These are phyloP conservation scores for Sciurus niger DNA, from an alignment of 2,113 vertebrate species.

Conservation along the genomic window DNA sequence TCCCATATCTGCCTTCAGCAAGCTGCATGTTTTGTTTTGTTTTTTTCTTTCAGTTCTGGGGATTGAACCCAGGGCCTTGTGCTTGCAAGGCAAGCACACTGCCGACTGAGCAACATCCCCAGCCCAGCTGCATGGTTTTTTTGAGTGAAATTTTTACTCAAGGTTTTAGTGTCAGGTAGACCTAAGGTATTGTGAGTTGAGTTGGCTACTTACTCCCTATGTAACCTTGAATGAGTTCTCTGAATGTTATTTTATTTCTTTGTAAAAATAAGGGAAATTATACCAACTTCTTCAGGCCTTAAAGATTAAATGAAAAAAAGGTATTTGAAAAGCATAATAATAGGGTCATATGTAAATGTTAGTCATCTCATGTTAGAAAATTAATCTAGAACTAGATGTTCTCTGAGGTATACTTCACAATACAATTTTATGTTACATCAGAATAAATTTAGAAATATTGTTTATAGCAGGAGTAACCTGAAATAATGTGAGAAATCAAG, in stretches of 20 bases:
- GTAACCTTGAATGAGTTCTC: not conserved
- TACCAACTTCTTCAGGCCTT: not conserved
- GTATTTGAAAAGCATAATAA: not conserved
- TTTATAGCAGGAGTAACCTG: not conserved
- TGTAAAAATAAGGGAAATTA: constrained; percentile 8
- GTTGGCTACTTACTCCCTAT: not conserved
- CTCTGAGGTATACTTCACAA: not conserved
- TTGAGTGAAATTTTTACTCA: not conserved
- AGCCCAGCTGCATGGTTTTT: not conserved
- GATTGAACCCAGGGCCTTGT: too few relatives aligned
- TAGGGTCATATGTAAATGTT: not conserved
- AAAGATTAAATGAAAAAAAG: not conserved
- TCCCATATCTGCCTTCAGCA: not conserved
- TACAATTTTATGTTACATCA: not conserved
- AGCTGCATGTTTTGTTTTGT: too few relatives aligned
- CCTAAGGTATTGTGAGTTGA: not conserved
- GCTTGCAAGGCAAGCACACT: too few relatives aligned
- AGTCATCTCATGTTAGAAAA: not conserved
- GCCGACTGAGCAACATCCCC: too few relatives aligned
- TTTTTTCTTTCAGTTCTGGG: too few relatives aligned
- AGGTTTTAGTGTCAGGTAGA: not conserved
- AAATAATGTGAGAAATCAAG: not conserved
- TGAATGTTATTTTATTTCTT: constrained; percentile 4
- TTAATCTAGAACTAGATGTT: not conserved
- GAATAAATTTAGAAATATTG: not conserved